phyloP scores from a whole-genome alignment of 1,140 invertebrate species.

The Gryon sp. region DNA sequence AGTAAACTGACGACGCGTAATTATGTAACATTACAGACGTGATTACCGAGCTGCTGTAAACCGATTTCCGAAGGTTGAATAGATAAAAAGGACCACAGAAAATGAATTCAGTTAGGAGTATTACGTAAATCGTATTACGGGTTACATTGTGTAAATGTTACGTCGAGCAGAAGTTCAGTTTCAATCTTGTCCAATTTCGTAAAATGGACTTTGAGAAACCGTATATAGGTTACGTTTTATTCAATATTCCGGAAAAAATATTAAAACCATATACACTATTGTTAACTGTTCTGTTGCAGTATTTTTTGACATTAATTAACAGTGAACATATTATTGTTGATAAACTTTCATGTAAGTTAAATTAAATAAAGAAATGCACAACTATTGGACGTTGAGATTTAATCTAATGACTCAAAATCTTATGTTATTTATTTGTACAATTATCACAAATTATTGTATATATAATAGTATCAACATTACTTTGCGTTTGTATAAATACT shows the following conservation, averaged over 20 bases:
- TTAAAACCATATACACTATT: constrained; percentile 13
- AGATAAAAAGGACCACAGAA: background rate
- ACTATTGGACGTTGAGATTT: no score
- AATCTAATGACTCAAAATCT: no score
- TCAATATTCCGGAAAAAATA: constrained; percentile 19
- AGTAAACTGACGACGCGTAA: constrained; percentile 2
- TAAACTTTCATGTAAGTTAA: no score
- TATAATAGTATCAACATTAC: no score
- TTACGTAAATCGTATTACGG: constrained; percentile 35
- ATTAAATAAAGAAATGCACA: no score
- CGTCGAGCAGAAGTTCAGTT: constrained; percentile 12
- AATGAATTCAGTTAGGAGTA: constrained; percentile 9
- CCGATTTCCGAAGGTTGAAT: constrained; percentile 1
- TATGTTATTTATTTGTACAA: no score
- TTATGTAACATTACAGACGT: background rate
- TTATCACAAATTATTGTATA: no score
- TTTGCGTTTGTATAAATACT: no score
- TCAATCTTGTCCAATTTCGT: constrained; percentile 24
- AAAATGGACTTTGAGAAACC: constrained; percentile 26
- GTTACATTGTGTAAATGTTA: constrained; percentile 43
- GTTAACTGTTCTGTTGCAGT: constrained; percentile 8
- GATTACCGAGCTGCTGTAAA: constrained; percentile 9
- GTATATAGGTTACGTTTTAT: constrained; percentile 15
- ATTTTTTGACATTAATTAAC: constrained; percentile 1
- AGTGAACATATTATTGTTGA: no score